These are phyloP conservation scores for Trigoniulus corallinus DNA, from an alignment of 1,140 invertebrate species.

Conservation along the genomic window DNA sequence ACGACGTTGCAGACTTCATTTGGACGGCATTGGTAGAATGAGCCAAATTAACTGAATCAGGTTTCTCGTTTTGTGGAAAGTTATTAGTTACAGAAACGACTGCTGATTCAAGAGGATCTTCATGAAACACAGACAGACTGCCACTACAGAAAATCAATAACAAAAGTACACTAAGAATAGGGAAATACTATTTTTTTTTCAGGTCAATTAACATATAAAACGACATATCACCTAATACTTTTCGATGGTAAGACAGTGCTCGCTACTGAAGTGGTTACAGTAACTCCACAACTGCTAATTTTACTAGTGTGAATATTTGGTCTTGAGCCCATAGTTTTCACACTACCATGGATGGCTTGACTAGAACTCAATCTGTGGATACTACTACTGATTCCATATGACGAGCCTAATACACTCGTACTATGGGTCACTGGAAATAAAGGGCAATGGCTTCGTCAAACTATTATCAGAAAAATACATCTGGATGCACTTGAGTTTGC, in stretches of 20 bases:
- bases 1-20: constrained; percentile 7
- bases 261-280: constrained; percentile 35
- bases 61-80: constrained; percentile 1
- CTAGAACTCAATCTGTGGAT: constrained; percentile 38
- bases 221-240: constrained; percentile 19
- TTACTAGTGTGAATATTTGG: constrained; percentile 11
- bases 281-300: constrained; percentile 41
- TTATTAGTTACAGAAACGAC: constrained; percentile 9
- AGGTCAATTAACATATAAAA: not conserved
- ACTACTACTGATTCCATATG: constrained; percentile 14
- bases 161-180: not conserved
- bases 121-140: constrained; percentile 17
- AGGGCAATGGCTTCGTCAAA: no score
- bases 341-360: constrained; percentile 36
- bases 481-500: not conserved
- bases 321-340: constrained; percentile 17
- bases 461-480: not conserved
- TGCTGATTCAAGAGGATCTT: constrained; percentile 10
- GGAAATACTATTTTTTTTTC: not conserved
- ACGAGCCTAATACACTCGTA: not conserved
- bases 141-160: constrained; percentile 13
- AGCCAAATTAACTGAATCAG: constrained; percentile 7
- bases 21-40: constrained; percentile 1
- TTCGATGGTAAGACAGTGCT: constrained; percentile 20
- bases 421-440: not conserved